A percentile compares a stretch with the other conserved stretches of the same genome.
phyloP scores from a whole-genome alignment of 1,140 invertebrate species.

The Macrosteles quadrilineatus region DNA sequence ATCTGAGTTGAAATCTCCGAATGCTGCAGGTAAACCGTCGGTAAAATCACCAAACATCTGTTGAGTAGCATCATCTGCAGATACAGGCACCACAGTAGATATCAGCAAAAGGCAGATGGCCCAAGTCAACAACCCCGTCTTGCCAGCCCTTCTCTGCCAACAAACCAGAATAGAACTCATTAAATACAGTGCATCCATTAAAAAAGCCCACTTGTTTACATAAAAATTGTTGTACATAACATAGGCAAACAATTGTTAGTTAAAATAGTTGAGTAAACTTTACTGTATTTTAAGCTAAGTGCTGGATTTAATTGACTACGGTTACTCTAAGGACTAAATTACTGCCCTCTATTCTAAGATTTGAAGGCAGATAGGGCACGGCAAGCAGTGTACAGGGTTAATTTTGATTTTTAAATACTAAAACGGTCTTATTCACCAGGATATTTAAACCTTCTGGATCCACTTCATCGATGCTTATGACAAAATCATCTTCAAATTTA shows the following conservation, averaged over 20 bases:
- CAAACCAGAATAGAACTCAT: slow-evolving; percentile 17
- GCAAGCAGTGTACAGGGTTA: too few relatives aligned
- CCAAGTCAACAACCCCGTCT: not conserved
- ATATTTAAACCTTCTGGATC: too few relatives aligned
- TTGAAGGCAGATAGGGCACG: too few relatives aligned
- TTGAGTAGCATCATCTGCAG: slow-evolving; percentile 58
- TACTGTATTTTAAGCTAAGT: not conserved
- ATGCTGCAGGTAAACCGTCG: slow-evolving; percentile 82
- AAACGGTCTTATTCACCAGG: too few relatives aligned
- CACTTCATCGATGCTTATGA: too few relatives aligned
- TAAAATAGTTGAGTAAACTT: not conserved
- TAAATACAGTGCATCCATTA: not conserved
- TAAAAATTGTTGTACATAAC: not conserved
- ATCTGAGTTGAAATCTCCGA: slow-evolving; percentile 96
- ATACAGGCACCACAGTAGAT: not conserved
- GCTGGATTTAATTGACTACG: not conserved
- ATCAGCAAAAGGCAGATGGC: slow-evolving; percentile 12
- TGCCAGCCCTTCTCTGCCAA: slow-evolving; percentile 32
- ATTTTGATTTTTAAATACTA: too few relatives aligned
- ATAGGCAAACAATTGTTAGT: not conserved
- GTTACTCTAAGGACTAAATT: too few relatives aligned
- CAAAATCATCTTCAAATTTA: too few relatives aligned
- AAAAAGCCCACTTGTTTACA: not conserved
- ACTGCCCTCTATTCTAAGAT: too few relatives aligned
- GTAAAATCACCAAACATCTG: slow-evolving; percentile 64